Conservation (phyloP, 1,140 invertebrate genomes). For the Nixonia krombeini region DNA sequence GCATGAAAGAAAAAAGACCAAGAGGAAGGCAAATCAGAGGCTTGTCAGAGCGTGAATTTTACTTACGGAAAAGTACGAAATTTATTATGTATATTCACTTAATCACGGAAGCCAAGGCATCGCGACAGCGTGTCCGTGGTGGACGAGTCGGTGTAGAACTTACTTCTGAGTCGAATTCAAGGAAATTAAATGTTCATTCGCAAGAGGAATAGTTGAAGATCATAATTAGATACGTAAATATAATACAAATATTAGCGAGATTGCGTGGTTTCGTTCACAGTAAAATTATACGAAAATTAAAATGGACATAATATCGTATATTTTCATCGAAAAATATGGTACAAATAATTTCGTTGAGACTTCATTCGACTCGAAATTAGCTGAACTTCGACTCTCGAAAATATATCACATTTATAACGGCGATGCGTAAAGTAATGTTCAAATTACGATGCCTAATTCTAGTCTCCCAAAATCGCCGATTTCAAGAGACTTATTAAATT, state of each 20-base stretch:
- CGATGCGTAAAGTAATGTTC: neutral
- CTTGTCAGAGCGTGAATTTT: neutral
- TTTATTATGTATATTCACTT: constrained; percentile 5
- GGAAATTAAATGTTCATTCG: neutral
- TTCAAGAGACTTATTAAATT: too few relatives aligned
- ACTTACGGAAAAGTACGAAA: neutral
- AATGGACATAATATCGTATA: too few relatives aligned
- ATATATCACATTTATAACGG: constrained; percentile 2
- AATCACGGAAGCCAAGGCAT: neutral
- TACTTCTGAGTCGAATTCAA: neutral
- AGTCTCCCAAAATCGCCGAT: too few relatives aligned
- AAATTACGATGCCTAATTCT: too few relatives aligned
- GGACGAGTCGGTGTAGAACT: neutral
- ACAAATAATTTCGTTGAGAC: too few relatives aligned
- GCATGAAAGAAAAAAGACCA: neutral
- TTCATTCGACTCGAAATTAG: neutral
- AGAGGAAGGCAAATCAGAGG: neutral
- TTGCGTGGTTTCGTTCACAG: too few relatives aligned
- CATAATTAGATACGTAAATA: neutral
- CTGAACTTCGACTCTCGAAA: neutral
- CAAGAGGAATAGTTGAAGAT: neutral
- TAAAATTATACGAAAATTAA: too few relatives aligned
- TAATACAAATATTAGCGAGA: neutral
- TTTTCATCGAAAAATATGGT: too few relatives aligned
- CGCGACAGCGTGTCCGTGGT: neutral